These are phyloP conservation scores for Diaphora mendica DNA, from an alignment of 2,888 invertebrate species.

Conservation along the genomic window DNA sequence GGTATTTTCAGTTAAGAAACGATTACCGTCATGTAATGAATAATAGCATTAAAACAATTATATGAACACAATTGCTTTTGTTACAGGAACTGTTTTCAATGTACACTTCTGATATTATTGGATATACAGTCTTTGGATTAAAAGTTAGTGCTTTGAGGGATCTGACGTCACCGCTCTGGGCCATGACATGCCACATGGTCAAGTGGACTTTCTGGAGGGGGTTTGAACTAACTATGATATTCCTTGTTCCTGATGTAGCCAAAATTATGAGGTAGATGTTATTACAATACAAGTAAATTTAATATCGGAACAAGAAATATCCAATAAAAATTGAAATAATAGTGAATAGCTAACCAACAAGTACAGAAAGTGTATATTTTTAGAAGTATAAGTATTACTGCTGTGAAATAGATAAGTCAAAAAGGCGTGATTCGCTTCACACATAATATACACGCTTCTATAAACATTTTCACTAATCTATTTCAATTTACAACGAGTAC, in stretches of 20 bases:
- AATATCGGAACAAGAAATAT: not conserved
- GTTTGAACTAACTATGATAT: slow-evolving; percentile 69
- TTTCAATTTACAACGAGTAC: too few relatives aligned
- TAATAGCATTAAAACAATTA: too few relatives aligned
- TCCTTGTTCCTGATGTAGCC: slow-evolving; percentile 67
- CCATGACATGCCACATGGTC: slow-evolving; percentile 73
- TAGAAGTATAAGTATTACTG: too few relatives aligned
- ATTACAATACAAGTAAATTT: too few relatives aligned
- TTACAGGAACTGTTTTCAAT: slow-evolving; percentile 71
- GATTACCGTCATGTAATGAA: too few relatives aligned
- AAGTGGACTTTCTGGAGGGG: slow-evolving; percentile 74
- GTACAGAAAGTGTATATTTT: too few relatives aligned
- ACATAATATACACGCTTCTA: too few relatives aligned
- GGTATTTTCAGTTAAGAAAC: too few relatives aligned
- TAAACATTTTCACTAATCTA: too few relatives aligned
- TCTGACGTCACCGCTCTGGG: slow-evolving; percentile 70
- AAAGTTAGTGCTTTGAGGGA: slow-evolving; percentile 68
- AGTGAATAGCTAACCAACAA: too few relatives aligned
- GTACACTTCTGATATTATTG: slow-evolving; percentile 77
- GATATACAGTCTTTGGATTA: slow-evolving; percentile 71
- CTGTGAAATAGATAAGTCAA: too few relatives aligned
- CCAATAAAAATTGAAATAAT: not conserved
- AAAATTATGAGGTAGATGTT: slow-evolving; percentile 56
- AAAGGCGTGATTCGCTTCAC: too few relatives aligned
- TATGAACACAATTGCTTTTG: not conserved